phyloP scores from a whole-genome alignment of 1,140 invertebrate genomes.

The Lepidurus packardi region DNA sequence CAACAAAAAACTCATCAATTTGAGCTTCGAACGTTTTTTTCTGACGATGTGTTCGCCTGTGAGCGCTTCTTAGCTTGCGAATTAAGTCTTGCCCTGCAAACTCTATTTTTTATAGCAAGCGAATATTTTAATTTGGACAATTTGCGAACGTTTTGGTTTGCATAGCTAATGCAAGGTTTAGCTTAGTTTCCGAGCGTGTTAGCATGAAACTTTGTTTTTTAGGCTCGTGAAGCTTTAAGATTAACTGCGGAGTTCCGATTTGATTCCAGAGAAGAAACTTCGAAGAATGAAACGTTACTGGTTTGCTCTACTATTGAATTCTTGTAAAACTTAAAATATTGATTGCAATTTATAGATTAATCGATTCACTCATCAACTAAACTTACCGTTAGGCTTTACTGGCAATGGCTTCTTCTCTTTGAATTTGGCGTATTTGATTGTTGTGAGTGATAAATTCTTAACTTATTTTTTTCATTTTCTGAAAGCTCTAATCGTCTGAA shows the following conservation, averaged over 20 bases:
- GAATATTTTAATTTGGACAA: too few relatives aligned
- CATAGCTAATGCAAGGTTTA: too few relatives aligned
- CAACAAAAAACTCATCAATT: too few relatives aligned
- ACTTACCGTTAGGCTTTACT: constrained; percentile 28
- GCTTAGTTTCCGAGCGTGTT: too few relatives aligned
- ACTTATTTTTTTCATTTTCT: background rate
- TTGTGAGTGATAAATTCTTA: constrained; percentile 18
- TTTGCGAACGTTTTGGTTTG: too few relatives aligned
- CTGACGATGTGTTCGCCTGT: too few relatives aligned
- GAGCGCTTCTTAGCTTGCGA: too few relatives aligned
- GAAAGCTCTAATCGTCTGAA: background rate
- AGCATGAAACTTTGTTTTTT: background rate
- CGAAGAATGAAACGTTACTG: background rate
- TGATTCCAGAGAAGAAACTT: background rate
- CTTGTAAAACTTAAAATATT: background rate
- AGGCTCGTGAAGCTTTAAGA: background rate
- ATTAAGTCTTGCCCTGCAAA: too few relatives aligned
- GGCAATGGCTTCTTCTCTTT: constrained; percentile 31
- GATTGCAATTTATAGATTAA: constrained; percentile 19
- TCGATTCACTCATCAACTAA: constrained; percentile 30
- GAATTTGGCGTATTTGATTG: constrained; percentile 26
- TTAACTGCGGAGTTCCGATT: background rate
- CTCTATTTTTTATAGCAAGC: too few relatives aligned
- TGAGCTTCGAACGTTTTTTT: too few relatives aligned
- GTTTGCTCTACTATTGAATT: background rate